Percentiles rank a stretch among this genome's conserved stretches.
Evolutionary conservation across 2,888 invertebrate species (phyloP).

Genomic region (Tridacna gigas): DNA sequence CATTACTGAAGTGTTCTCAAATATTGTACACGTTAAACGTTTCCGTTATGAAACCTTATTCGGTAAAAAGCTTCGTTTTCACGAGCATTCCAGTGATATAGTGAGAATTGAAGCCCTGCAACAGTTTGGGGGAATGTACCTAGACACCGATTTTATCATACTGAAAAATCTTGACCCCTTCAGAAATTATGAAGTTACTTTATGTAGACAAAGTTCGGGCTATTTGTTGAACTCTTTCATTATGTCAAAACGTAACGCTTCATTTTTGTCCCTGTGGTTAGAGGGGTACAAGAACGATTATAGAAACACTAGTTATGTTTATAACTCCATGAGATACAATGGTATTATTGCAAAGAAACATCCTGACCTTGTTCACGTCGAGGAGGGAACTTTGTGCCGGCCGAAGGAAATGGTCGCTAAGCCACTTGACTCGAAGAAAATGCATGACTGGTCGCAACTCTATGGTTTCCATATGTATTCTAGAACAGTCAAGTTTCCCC

Average conservation of each 20-base stretch:
- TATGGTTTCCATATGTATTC: neutral
- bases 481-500: neutral
- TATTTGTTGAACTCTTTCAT: neutral
- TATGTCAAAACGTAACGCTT: neutral
- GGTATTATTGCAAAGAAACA: neutral
- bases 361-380: neutral
- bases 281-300: neutral
- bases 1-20: constrained; percentile 15
- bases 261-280: neutral
- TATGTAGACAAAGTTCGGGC: neutral
- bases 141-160: neutral
- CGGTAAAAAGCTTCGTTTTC: neutral
- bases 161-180: neutral
- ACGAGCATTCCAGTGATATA: constrained; percentile 30
- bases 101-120: constrained; percentile 29
- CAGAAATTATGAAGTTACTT: neutral
- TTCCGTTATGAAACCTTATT: neutral
- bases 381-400: neutral
- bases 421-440: neutral
- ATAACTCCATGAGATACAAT: neutral
- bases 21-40: constrained; percentile 21
- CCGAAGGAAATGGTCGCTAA: neutral
- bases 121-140: neutral
- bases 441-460: neutral
- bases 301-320: neutral